Percentiles rank a stretch among this genome's conserved stretches.
phyloP scores from a whole-genome alignment of 2,888 invertebrate species.

The Tenthredo scrophulariae region DNA sequence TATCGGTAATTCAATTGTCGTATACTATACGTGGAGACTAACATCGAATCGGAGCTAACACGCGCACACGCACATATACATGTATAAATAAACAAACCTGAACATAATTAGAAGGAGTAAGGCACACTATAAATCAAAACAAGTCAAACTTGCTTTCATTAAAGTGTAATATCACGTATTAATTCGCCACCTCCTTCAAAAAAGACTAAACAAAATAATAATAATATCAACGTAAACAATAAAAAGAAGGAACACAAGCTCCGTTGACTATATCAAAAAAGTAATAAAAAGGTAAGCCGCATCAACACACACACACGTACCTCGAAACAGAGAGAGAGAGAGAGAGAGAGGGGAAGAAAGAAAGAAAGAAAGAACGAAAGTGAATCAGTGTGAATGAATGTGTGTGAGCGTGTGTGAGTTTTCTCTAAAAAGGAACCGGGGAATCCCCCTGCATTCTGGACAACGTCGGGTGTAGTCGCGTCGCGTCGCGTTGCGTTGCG shows the following conservation, averaged over 20 bases:
- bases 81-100: background rate
- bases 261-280: background rate
- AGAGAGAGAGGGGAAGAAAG: constrained; percentile 2
- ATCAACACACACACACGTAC: constrained; percentile 32
- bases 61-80: background rate
- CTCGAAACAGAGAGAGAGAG: constrained; percentile 18
- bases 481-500: background rate
- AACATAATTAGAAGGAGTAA: background rate
- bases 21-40: background rate
- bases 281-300: constrained; percentile 40
- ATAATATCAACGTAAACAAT: constrained; percentile 58
- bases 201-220: background rate
- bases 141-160: background rate
- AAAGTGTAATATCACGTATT: background rate
- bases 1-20: background rate
- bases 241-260: constrained; percentile 50
- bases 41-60: background rate
- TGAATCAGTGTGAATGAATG: no score
- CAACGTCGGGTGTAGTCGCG: background rate
- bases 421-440: constrained; percentile 38
- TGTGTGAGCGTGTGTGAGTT: no score
- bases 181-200: background rate
- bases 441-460: constrained; percentile 25
- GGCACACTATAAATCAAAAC: background rate
- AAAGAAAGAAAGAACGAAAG: no score